These are phyloP conservation scores for Hydrotaea cyrtoneurina DNA, from an alignment of 2,888 invertebrate species.

Conservation along the genomic window DNA sequence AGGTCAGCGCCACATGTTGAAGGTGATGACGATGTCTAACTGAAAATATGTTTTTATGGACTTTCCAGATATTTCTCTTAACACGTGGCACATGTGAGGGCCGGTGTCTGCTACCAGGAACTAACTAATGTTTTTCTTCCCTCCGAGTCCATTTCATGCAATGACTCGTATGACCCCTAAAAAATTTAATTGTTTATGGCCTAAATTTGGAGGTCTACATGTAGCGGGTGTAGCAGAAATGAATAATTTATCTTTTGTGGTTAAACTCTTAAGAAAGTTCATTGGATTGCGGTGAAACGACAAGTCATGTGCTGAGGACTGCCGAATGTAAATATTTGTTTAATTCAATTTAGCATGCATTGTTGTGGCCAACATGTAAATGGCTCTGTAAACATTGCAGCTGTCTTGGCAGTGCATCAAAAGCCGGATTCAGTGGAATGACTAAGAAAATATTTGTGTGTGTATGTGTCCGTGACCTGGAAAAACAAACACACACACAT, in stretches of 20 bases:
- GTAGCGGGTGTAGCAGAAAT: not conserved
- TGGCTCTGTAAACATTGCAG: not conserved
- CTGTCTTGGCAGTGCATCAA: constrained; percentile 17
- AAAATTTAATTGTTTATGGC: not conserved
- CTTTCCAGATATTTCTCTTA: no score
- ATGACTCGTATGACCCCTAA: not conserved
- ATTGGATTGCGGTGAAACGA: not conserved
- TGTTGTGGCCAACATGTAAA: not conserved
- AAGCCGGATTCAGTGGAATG: not conserved
- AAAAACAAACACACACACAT: not conserved
- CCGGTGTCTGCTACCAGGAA: not conserved
- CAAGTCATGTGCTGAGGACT: not conserved
- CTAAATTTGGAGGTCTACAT: no score
- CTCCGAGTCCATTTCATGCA: not conserved
- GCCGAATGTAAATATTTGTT: not conserved
- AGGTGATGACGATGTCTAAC: no score
- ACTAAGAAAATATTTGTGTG: not conserved
- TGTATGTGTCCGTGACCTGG: constrained; percentile 24
- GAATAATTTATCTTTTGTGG: not conserved
- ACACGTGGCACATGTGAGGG: not conserved
- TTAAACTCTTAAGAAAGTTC: not conserved
- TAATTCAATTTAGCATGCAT: not conserved
- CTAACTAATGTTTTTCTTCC: not conserved
- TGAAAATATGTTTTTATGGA: no score
- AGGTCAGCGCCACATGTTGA: no score